phyloP scores from a whole-genome alignment of 2,113 vertebrate species.

The Phrynocephalus versicolor region DNA sequence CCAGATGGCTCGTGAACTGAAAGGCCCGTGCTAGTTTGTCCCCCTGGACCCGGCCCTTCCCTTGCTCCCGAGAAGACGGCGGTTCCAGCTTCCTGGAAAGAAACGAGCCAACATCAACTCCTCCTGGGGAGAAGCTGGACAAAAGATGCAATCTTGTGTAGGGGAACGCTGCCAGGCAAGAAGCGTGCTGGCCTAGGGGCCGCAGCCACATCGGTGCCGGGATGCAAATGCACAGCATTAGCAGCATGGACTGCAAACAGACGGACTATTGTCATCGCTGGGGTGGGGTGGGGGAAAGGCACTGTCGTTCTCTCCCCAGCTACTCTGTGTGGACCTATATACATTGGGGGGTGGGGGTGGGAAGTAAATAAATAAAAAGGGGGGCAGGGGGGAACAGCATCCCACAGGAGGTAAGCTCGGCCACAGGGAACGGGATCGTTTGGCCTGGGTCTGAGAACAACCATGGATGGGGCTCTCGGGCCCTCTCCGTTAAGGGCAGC shows the following conservation, averaged over 20 bases:
- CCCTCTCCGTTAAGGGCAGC: neutral
- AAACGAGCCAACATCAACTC: neutral
- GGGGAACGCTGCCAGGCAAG: neutral
- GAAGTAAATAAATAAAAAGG: neutral
- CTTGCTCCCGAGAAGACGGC: too few species aligned
- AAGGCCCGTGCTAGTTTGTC: constrained; percentile 2
- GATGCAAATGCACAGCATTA: too few species aligned
- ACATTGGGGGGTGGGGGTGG: too few species aligned
- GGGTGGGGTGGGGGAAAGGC: too few species aligned
- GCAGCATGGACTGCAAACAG: neutral
- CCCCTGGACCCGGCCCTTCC: too few species aligned
- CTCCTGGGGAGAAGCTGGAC: neutral
- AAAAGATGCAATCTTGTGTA: too few species aligned
- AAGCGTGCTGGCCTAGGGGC: neutral
- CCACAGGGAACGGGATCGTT: too few species aligned
- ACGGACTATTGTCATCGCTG: too few species aligned
- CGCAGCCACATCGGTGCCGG: neutral
- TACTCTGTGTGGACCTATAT: neutral
- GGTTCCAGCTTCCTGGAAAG: neutral
- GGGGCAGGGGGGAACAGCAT: too few species aligned
- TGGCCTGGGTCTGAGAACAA: too few species aligned
- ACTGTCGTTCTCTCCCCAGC: too few species aligned
- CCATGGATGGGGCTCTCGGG: neutral
- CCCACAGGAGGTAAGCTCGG: too few species aligned
- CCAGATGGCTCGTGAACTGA: constrained; percentile 26